A percentile compares a stretch with the other conserved stretches of the same genome.
phyloP scores from a whole-genome alignment of 2,797 vertebrate genomes.

The Tamandua tetradactyla region DNA sequence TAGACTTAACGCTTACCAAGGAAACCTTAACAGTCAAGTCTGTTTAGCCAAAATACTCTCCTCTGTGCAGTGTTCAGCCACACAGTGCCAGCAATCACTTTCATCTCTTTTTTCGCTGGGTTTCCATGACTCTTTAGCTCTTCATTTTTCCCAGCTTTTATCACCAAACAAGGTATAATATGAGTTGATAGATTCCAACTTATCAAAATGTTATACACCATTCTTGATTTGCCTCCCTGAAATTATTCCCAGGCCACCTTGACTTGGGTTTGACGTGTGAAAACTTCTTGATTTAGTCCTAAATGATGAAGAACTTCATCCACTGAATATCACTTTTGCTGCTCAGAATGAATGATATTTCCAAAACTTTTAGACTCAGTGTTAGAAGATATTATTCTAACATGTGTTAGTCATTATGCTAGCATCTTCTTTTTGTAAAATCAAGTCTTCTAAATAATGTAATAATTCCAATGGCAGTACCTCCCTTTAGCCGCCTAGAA shows the following conservation, averaged over 20 bases:
- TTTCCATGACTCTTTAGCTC: neutral
- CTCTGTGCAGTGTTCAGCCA: neutral
- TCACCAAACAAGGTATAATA: neutral
- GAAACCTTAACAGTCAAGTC: neutral
- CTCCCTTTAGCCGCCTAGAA: neutral
- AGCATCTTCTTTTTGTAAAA: neutral
- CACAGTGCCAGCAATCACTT: neutral
- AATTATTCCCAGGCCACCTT: neutral
- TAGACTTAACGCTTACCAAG: neutral
- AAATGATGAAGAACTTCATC: neutral
- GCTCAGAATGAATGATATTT: neutral
- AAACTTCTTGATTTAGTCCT: neutral
- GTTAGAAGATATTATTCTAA: neutral
- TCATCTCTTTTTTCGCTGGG: neutral
- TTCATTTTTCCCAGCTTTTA: neutral
- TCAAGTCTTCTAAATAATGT: neutral
- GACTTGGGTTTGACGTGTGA: neutral
- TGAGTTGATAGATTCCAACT: neutral
- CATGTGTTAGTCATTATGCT: neutral
- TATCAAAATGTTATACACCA: neutral
- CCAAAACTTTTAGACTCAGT: neutral
- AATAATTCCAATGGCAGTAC: neutral
- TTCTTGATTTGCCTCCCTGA: neutral
- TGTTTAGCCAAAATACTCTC: neutral
- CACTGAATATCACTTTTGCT: neutral